Evolutionary conservation across 2,113 vertebrate genomes (phyloP), one percentile per base, ranked within the genome.

Genomic region (Anoplopoma fimbria): DNA sequence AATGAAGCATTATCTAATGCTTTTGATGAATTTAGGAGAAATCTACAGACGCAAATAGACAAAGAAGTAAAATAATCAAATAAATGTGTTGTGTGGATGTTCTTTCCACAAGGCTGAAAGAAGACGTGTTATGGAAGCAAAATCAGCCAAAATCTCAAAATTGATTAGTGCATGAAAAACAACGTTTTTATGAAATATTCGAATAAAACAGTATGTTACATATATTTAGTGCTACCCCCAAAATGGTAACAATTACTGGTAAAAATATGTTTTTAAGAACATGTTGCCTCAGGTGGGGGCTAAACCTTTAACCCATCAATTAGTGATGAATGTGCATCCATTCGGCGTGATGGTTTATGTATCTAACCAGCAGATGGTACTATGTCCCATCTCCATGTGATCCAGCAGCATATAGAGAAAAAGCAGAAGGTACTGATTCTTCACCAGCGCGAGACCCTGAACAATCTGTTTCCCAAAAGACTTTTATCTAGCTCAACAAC

Each of bases 311-410:
- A 74, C 23, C 27, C 25, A 6, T 12, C 0, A 62, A 47, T 23
- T 17, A 2, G 51, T 53, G 51, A n/a, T n/a, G 1, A 7, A 53
- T 3, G 3, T 25, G n/a, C 9, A 5, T 27, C n/a, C 55, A 57
- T 15, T 15, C 4, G 25, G 25, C 6, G 55, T 27, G 55, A 40
- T 19, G 29, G 3, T 63, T 42, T 10, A 33, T 34, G 53, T 36
- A 71, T 33, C 68, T 77, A 36, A 81, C 85, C 90, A 93, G 86
- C 77, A 91, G 89, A 86, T 86, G 89, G 89, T 87, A 83, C 86
- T 83, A 23, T 82, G 76, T 83, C 55, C 13, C 65, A 73, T 23
- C 40, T 64, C 74, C 40, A 4, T 81, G 47, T 65, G 23, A 69
- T 60, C 49, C 34, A 10, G 29, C 57, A 2, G 2, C 8, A 57